These are phyloP conservation scores for Molothrus ater DNA, from an alignment of 2,797 vertebrate species.

Conservation along the genomic window DNA sequence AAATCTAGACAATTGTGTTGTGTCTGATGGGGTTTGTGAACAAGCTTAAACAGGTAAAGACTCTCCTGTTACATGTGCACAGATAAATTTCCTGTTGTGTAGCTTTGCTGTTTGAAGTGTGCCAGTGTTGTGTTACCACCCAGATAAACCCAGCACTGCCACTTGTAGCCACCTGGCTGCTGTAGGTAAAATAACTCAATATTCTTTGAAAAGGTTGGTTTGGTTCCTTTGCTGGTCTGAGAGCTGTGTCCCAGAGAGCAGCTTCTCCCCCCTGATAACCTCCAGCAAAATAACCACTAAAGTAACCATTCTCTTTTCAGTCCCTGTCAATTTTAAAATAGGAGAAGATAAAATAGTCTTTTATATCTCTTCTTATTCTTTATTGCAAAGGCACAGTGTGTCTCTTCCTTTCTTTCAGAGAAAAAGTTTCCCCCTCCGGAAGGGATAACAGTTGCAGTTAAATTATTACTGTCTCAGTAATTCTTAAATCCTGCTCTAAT, in stretches of 20 bases:
- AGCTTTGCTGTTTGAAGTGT: not conserved
- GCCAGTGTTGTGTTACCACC: not conserved
- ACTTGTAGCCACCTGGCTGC: not conserved
- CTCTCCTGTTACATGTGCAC: not conserved
- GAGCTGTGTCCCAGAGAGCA: not conserved
- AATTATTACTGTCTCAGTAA: not conserved
- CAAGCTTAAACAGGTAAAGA: conserved; percentile 14
- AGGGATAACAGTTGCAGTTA: not conserved
- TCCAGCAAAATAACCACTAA: not conserved
- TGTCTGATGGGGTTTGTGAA: not conserved
- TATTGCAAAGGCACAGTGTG: not conserved
- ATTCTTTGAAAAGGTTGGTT: not conserved
- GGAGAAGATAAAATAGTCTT: not conserved
- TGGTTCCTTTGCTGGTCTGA: not conserved
- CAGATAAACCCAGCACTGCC: not conserved
- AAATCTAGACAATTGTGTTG: not conserved
- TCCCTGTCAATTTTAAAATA: not conserved
- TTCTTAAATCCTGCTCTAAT: not conserved
- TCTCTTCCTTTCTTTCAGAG: not conserved
- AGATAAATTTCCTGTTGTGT: conserved; percentile 14
- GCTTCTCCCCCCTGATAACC: not conserved
- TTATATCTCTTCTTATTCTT: not conserved
- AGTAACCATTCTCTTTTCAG: not conserved
- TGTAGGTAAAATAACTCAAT: not conserved
- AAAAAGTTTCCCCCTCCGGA: not conserved